Evolutionary conservation across 2,888 invertebrate species (phyloP).

Genomic region (Catotricha subobsoleta): DNA sequence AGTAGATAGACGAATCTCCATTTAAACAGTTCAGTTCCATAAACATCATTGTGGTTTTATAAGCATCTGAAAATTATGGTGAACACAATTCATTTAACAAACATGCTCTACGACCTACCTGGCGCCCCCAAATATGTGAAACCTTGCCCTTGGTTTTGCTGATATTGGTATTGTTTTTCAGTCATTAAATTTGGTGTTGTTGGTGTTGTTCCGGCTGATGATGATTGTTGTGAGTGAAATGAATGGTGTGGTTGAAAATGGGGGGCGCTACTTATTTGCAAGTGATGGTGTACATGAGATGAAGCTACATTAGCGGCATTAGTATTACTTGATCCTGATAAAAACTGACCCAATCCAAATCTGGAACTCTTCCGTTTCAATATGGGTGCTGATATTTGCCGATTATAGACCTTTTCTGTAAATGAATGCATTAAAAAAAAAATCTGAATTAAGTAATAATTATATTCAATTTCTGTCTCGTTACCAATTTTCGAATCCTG

Average conservation of each 20-base stretch:
- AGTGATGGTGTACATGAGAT: constrained; percentile 6
- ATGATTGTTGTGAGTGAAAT: constrained; percentile 5
- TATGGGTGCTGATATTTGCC: constrained; percentile 91
- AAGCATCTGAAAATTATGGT: neutral
- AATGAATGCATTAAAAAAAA: constrained; percentile 28
- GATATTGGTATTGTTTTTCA: constrained; percentile 9
- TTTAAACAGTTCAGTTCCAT: neutral
- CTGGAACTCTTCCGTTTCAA: constrained; percentile 82
- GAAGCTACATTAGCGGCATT: constrained; percentile 6
- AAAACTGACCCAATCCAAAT: constrained; percentile 75
- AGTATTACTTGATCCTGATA: constrained; percentile 21
- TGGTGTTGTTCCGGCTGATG: constrained; percentile 8
- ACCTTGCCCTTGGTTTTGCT: constrained; percentile 2
- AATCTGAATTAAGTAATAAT: neutral
- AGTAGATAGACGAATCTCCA: constrained; percentile 1
- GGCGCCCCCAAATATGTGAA: constrained; percentile 12
- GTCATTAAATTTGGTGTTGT: constrained; percentile 10
- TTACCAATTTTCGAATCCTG: constrained; percentile 52
- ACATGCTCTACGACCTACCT: constrained; percentile 31
- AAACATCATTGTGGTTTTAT: neutral
- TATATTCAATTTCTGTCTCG: too few relatives aligned
- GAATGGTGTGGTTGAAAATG: constrained; percentile 10
- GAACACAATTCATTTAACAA: constrained; percentile 6
- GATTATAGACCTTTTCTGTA: constrained; percentile 71
- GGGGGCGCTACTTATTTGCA: constrained; percentile 9